Evolutionary conservation across 2,797 vertebrate genomes (phyloP).

Genomic region (Crenuchus spilurus): DNA sequence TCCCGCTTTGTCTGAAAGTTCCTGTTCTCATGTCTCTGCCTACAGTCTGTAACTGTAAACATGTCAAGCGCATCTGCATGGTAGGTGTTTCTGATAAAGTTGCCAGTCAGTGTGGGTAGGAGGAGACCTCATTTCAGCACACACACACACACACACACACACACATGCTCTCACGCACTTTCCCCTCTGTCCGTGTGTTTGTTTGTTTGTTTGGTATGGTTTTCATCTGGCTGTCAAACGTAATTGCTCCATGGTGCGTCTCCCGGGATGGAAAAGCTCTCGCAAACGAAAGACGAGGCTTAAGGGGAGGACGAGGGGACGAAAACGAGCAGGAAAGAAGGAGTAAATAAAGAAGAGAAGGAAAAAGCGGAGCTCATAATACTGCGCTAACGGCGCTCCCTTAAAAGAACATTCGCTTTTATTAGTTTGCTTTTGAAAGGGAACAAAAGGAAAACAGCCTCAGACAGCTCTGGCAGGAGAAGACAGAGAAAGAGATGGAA

Average conservation of each 20-base stretch:
- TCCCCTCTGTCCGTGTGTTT: background rate
- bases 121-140: too few relatives aligned
- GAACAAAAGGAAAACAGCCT: slow-evolving; percentile 67
- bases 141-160: background rate
- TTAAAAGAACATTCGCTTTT: slow-evolving; percentile 65
- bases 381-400: slow-evolving; percentile 59
- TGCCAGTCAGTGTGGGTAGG: too few relatives aligned
- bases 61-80: too few relatives aligned
- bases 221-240: slow-evolving; percentile 18
- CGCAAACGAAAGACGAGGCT: background rate
- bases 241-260: slow-evolving; percentile 23
- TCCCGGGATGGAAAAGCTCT: background rate
- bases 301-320: background rate
- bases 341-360: slow-evolving; percentile 4
- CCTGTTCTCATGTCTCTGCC: too few relatives aligned
- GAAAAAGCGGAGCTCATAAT: slow-evolving; percentile 46
- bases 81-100: too few relatives aligned
- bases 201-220: slow-evolving; percentile 11
- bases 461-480: slow-evolving; percentile 68
- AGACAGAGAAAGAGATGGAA: slow-evolving; percentile 58
- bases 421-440: slow-evolving; percentile 64
- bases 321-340: background rate
- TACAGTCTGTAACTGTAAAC: too few relatives aligned
- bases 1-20: too few relatives aligned
- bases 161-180: background rate